Evolutionary conservation across 2,797 vertebrate genomes (phyloP).

Genomic region (Hypotaenidia philippensis): DNA sequence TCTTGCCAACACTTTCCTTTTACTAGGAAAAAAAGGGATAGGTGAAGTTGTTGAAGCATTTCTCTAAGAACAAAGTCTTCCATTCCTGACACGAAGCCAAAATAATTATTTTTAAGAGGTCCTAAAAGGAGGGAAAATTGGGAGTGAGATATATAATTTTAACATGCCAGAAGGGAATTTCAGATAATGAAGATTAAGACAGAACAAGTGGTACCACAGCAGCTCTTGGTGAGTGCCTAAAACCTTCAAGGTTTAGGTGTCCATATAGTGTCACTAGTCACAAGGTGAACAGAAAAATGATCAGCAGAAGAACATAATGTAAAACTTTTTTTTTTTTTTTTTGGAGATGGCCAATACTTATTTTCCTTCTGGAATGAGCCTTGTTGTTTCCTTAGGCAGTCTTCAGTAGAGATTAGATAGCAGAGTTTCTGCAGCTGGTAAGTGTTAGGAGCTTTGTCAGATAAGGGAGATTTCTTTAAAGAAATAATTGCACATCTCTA

Average conservation of each 20-base stretch:
- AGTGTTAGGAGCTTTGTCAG: not conserved
- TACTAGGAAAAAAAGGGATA: not conserved
- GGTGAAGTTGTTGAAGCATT: not conserved
- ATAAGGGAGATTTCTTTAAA: not conserved
- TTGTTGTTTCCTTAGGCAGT: not conserved
- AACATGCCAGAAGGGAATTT: not conserved
- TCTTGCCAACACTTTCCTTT: not conserved
- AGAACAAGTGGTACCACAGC: not conserved
- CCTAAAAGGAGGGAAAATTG: not conserved
- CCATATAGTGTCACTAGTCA: not conserved
- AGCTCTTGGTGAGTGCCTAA: not conserved
- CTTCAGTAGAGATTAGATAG: not conserved
- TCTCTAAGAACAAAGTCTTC: not conserved
- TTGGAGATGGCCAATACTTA: not conserved
- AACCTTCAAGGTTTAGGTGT: not conserved
- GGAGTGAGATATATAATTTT: not conserved
- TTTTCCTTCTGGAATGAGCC: not conserved
- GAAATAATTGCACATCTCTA: not conserved
- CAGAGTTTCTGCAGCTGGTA: not conserved
- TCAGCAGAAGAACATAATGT: not conserved
- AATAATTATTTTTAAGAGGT: not conserved
- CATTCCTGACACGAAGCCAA: not conserved
- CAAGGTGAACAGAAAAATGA: not conserved
- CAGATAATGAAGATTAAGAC: not conserved
- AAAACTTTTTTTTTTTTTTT: not conserved